Evolutionary conservation across 2,113 vertebrate species (phyloP).

Genomic region (Ursus arctos): DNA sequence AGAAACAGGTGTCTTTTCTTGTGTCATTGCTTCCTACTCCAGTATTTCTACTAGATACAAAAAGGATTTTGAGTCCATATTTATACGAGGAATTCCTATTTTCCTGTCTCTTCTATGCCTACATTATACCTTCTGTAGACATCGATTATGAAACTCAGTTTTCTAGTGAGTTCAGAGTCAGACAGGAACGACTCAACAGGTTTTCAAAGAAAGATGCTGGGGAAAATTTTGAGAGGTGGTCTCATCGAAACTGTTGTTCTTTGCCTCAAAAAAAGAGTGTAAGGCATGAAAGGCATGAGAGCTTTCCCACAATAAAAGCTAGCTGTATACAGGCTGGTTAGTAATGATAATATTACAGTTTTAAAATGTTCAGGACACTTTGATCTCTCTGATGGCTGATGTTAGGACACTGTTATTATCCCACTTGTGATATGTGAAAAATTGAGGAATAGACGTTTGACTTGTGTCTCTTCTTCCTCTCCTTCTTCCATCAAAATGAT

Average conservation of each 20-base stretch:
- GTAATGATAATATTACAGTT: not conserved
- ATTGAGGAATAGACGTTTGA: not conserved
- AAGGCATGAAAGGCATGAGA: not conserved
- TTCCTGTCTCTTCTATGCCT: not conserved
- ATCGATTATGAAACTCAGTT: not conserved
- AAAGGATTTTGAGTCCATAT: not conserved
- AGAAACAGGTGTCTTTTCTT: not conserved
- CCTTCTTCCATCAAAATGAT: not conserved
- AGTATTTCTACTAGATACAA: not conserved
- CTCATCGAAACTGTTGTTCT: not conserved
- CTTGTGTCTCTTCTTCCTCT: not conserved
- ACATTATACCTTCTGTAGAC: not conserved
- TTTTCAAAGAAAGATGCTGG: not conserved
- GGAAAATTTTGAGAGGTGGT: not conserved
- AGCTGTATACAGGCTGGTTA: not conserved
- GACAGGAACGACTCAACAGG: not conserved
- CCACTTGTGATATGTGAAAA: not conserved
- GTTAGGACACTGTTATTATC: not conserved
- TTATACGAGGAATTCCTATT: not conserved
- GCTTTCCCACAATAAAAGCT: not conserved
- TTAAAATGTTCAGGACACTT: not conserved
- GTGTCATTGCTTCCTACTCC: not conserved
- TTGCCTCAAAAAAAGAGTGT: not conserved
- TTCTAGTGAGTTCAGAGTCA: conserved; percentile 7
- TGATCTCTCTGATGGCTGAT: not conserved